Evolutionary conservation across 2,888 invertebrate species (phyloP).

Genomic region (Calliphora vomitoria): DNA sequence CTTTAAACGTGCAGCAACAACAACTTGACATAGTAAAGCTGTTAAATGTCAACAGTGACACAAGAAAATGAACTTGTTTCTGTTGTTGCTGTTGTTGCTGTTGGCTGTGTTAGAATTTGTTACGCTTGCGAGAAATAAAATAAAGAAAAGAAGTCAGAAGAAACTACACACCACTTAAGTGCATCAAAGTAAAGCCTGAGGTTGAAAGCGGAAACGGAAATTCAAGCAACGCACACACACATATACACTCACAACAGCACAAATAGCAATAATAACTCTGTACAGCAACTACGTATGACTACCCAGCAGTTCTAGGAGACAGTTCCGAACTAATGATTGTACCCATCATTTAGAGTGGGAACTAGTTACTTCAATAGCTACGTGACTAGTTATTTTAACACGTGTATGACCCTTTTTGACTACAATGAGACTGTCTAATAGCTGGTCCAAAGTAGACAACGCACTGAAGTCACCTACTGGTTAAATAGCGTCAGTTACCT

Average conservation of each 20-base stretch:
- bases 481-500: too few species aligned
- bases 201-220: constrained; percentile 68
- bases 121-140: not conserved
- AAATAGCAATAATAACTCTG: not conserved
- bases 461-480: too few species aligned
- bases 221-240: constrained; percentile 43
- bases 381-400: too few species aligned
- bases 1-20: constrained; percentile 39
- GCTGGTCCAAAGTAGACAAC: too few species aligned
- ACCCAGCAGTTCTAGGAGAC: too few species aligned
- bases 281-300: not conserved
- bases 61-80: constrained; percentile 54
- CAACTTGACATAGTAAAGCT: constrained; percentile 62
- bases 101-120: constrained; percentile 23
- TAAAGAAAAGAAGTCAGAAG: not conserved
- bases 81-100: constrained; percentile 38
- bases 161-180: constrained; percentile 35
- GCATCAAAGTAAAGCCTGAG: constrained; percentile 51
- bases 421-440: too few species aligned
- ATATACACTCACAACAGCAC: not conserved
- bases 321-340: too few species aligned
- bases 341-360: too few species aligned
- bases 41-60: constrained; percentile 65
- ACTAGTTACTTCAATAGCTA: too few species aligned
- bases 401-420: too few species aligned